Percentiles rank a stretch among this genome's conserved stretches.
Evolutionary conservation across 35 echinoderm and acorn worm genomes (phyloP).

Genomic region (Apostichopus parvimensis): DNA sequence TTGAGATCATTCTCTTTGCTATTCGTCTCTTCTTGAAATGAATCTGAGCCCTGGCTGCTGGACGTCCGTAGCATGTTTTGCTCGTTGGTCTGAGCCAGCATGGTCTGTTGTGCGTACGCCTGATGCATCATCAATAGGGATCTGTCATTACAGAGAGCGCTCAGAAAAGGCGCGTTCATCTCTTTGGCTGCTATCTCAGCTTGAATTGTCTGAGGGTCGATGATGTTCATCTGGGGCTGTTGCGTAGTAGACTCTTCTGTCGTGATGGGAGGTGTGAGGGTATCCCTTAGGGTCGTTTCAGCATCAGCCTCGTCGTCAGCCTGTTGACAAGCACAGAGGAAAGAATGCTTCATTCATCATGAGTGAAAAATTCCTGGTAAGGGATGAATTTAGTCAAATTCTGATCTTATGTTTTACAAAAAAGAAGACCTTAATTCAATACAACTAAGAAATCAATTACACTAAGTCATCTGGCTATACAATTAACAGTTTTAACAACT

Average conservation of each 20-base stretch:
- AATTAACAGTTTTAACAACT: too few species aligned
- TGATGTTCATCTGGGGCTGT: conserved; percentile 21
- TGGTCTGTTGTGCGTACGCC: conserved; percentile 33
- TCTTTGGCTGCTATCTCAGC: conserved; percentile 86
- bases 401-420: too few species aligned
- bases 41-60: conserved; percentile 74
- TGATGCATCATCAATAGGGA: conserved; percentile 84
- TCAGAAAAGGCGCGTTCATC: conserved; percentile 81
- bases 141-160: conserved; percentile 89
- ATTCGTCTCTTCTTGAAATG: conserved; percentile 58
- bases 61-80: conserved; percentile 59
- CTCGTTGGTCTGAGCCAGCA: conserved; percentile 18
- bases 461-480: too few species aligned
- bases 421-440: too few species aligned
- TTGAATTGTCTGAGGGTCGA: conserved; percentile 82
- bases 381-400: too few species aligned
- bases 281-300: conserved; percentile 1
- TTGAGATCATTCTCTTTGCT: conserved; percentile 76
- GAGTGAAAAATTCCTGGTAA: too few species aligned
- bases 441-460: too few species aligned
- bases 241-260: background rate
- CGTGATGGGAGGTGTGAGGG: background rate
- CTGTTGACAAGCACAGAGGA: conserved; percentile 41
- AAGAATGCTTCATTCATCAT: background rate
- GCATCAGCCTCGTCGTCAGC: conserved; percentile 57